Evolutionary conservation across 2,888 invertebrate genomes (phyloP).

Genomic region (Chrysina gloriosa): DNA sequence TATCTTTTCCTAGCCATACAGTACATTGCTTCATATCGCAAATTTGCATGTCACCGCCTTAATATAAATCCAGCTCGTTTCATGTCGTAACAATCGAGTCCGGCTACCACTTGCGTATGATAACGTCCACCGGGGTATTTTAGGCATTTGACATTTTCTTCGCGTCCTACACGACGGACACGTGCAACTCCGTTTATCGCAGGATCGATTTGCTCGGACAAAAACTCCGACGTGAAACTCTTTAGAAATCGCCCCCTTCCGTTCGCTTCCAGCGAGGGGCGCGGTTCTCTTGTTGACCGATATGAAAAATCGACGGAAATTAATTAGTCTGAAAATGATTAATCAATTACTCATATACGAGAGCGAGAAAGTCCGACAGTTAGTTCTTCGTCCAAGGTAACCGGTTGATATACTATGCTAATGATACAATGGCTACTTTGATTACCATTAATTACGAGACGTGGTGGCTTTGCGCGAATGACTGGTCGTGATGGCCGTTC

Average conservation of each 20-base stretch:
- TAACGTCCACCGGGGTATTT: too few relatives aligned
- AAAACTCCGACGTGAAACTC: neutral
- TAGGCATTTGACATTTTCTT: neutral
- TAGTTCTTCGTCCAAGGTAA: neutral
- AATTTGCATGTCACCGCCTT: too few relatives aligned
- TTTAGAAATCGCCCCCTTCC: neutral
- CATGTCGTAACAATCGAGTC: too few relatives aligned
- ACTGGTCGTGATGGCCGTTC: conserved; percentile 13
- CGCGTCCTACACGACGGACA: neutral
- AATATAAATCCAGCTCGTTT: too few relatives aligned
- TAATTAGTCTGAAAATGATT: neutral
- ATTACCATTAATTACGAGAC: conserved; percentile 25
- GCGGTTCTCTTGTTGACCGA: neutral
- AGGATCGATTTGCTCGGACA: neutral
- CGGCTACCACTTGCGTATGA: too few relatives aligned
- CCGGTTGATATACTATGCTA: conserved; percentile 37
- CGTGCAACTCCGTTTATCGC: neutral
- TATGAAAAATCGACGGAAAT: neutral
- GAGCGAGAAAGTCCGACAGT: neutral
- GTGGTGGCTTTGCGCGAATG: conserved; percentile 17
- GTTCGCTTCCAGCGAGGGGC: neutral
- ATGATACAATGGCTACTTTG: conserved; percentile 21
- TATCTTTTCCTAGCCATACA: too few relatives aligned
- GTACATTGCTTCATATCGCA: too few relatives aligned
- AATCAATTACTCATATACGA: neutral